Percentiles rank a stretch among this genome's conserved stretches.
Evolutionary conservation across 2,888 invertebrate species (phyloP).

Genomic region (Antheraea yamamai): DNA sequence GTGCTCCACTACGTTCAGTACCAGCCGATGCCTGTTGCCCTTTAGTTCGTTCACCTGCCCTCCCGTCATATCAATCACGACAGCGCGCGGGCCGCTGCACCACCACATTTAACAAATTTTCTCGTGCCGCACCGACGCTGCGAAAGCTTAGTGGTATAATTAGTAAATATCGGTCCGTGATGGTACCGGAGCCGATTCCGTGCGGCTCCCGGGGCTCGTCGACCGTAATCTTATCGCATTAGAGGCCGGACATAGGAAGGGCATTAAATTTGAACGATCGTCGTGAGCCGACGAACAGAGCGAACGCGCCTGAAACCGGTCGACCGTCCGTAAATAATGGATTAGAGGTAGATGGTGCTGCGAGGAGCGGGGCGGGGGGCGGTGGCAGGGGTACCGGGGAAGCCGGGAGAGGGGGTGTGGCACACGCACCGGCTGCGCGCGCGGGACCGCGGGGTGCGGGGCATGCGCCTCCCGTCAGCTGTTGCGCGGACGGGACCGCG

Average conservation of each 20-base stretch:
- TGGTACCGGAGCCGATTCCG: slow-evolving; percentile 6
- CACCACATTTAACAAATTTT: slow-evolving; percentile 34
- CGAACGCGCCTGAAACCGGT: slow-evolving; percentile 80
- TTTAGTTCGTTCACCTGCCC: slow-evolving; percentile 24
- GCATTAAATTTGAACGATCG: slow-evolving; percentile 80
- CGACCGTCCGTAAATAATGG: slow-evolving; percentile 81
- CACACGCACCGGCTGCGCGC: slow-evolving; percentile 75
- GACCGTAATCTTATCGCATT: slow-evolving; percentile 72
- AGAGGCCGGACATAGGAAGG: slow-evolving; percentile 81
- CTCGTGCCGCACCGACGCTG: slow-evolving; percentile 23
- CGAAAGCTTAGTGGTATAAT: slow-evolving; percentile 21
- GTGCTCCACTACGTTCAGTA: slow-evolving; percentile 59
- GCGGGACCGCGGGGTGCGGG: slow-evolving; percentile 49
- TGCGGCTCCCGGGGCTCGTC: slow-evolving; percentile 27
- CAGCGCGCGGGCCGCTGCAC: slow-evolving; percentile 27
- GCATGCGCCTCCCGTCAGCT: slow-evolving; percentile 80
- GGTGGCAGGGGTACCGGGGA: slow-evolving; percentile 39
- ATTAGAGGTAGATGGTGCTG: slow-evolving; percentile 70
- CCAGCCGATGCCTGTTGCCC: slow-evolving; percentile 37
- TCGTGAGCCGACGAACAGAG: slow-evolving; percentile 69
- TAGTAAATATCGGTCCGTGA: not conserved
- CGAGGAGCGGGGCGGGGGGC: slow-evolving; percentile 61
- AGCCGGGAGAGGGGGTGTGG: slow-evolving; percentile 58
- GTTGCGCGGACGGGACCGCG: slow-evolving; percentile 79
- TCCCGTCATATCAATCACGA: slow-evolving; percentile 50